Evolutionary conservation across 2,888 invertebrate genomes (phyloP).

Genomic region (Syrphus vitripennis): DNA sequence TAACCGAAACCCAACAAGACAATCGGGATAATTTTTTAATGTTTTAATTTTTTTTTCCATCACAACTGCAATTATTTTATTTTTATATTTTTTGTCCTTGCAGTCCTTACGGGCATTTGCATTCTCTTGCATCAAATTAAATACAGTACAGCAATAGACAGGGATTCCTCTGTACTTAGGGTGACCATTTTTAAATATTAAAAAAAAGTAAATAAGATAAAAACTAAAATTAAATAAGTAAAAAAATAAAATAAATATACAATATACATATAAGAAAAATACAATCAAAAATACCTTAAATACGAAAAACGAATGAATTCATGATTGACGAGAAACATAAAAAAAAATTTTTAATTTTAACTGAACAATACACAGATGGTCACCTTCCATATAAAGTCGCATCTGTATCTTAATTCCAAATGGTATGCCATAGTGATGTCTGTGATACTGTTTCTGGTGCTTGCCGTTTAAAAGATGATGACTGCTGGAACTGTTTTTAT

Average conservation of each 20-base stretch:
- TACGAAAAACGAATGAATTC: no score
- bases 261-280: no score
- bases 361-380: neutral
- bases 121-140: conserved; percentile 53
- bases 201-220: no score
- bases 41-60: conserved; percentile 61
- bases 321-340: no score
- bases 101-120: conserved; percentile 3
- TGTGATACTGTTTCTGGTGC: neutral
- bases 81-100: neutral
- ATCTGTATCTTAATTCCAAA: neutral
- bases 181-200: neutral
- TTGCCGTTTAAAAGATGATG: conserved; percentile 19
- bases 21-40: conserved; percentile 63
- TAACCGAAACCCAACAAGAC: conserved; percentile 40
- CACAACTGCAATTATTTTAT: conserved; percentile 59
- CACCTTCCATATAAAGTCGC: neutral
- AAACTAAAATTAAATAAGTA: no score
- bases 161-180: neutral
- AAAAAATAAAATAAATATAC: no score
- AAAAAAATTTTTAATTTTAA: neutral
- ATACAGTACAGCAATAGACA: conserved; percentile 46
- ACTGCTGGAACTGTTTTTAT: neutral
- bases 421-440: neutral
- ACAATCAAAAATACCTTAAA: no score